A percentile compares a stretch with the other conserved stretches of the same genome.
Conservation (phyloP, 2,888 invertebrate genomes). For the Maniola hyperantus region DNA sequence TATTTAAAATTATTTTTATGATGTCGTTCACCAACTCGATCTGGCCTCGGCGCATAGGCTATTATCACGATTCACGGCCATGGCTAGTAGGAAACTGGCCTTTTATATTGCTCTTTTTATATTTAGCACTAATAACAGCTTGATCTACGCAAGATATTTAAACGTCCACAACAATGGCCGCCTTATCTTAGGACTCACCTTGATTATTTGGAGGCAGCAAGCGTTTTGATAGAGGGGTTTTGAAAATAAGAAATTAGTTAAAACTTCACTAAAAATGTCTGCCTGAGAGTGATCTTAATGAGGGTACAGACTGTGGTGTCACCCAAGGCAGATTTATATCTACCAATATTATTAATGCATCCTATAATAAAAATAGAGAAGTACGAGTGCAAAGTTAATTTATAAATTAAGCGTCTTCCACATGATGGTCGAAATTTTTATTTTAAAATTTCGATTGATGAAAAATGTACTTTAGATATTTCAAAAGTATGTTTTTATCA, state of each 20-base stretch:
- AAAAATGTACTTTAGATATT: too few species aligned
- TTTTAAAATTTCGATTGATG: too few species aligned
- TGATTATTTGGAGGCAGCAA: background rate
- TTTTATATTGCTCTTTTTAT: background rate
- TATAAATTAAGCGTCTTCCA: too few species aligned
- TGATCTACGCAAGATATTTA: background rate
- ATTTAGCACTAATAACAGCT: background rate
- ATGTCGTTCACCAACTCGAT: background rate
- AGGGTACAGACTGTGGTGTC: background rate
- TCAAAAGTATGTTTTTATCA: background rate
- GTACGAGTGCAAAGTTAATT: background rate
- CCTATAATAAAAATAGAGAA: background rate
- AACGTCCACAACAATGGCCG: background rate
- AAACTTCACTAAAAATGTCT: background rate
- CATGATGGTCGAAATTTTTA: too few species aligned
- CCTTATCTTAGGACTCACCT: background rate
- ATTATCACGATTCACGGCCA: background rate
- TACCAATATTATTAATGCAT: background rate
- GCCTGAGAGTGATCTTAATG: background rate
- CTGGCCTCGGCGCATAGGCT: background rate
- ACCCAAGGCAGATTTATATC: background rate
- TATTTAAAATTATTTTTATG: background rate
- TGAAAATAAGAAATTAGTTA: background rate
- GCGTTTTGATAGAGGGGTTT: background rate
- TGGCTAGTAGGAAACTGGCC: conserved; percentile 1